Evolutionary conservation across 2,888 invertebrate species (phyloP).

Genomic region (Dilophus febrilis): DNA sequence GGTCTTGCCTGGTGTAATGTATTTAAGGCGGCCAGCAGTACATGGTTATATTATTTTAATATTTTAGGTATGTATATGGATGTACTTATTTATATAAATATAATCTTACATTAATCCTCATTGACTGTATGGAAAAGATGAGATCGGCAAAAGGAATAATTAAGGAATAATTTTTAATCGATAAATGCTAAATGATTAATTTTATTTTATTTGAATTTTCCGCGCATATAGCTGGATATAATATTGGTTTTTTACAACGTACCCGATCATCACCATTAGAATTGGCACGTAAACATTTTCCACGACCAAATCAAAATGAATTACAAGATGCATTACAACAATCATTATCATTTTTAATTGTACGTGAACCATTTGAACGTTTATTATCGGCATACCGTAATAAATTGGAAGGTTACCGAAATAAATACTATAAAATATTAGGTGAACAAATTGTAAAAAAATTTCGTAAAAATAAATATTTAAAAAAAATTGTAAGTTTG

Average conservation of each 20-base stretch:
- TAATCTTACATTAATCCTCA: too few species aligned
- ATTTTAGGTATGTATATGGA: constrained; percentile 41
- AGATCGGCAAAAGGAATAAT: too few species aligned
- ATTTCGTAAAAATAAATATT: constrained; percentile 31
- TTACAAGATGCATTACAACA: constrained; percentile 43
- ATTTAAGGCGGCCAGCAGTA: constrained; percentile 62
- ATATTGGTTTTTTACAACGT: constrained; percentile 38
- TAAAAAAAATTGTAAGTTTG: neutral
- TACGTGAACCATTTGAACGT: constrained; percentile 55
- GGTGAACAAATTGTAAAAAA: constrained; percentile 45
- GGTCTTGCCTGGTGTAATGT: constrained; percentile 59
- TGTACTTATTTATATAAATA: too few species aligned
- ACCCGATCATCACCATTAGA: constrained; percentile 45
- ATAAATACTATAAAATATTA: constrained; percentile 50
- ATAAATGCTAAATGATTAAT: too few species aligned
- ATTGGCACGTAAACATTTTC: constrained; percentile 49
- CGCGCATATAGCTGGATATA: constrained; percentile 43
- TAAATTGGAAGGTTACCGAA: constrained; percentile 52
- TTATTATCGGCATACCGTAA: constrained; percentile 55
- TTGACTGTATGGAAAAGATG: too few species aligned
- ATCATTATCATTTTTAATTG: constrained; percentile 48
- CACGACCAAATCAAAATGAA: constrained; percentile 45
- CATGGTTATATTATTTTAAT: constrained; percentile 65
- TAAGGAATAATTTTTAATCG: too few species aligned
- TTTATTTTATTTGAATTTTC: too few species aligned